Conservation (phyloP, 2,888 invertebrate species). For the Lordiphosa fenestrarum region DNA sequence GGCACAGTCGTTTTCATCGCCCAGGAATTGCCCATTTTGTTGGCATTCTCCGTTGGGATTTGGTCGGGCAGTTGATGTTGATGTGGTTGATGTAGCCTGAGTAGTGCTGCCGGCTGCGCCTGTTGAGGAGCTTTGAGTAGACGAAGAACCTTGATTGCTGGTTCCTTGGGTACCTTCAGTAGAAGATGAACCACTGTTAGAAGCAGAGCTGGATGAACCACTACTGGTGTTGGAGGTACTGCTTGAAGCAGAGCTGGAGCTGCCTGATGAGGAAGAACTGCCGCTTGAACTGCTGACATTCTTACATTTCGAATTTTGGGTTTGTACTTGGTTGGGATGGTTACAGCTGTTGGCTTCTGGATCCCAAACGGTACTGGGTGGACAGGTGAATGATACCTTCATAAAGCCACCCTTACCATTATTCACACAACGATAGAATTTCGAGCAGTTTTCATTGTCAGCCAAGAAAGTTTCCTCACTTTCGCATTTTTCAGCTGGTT, state of each 20-base stretch:
- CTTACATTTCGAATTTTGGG: constrained; percentile 64
- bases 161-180: too few relatives aligned
- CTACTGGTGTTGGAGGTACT: constrained; percentile 21
- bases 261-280: constrained; percentile 28
- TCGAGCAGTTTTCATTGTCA: constrained; percentile 81
- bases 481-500: constrained; percentile 73
- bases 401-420: constrained; percentile 80
- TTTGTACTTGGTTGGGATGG: constrained; percentile 68
- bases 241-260: constrained; percentile 12
- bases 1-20: constrained; percentile 81
- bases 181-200: constrained; percentile 18
- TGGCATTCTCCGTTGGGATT: constrained; percentile 61
- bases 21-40: constrained; percentile 77
- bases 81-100: constrained; percentile 28
- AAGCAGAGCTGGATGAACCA: constrained; percentile 28
- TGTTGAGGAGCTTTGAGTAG: constrained; percentile 26
- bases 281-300: constrained; percentile 27
- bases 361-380: constrained; percentile 83
- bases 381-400: constrained; percentile 82
- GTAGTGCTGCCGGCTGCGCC: constrained; percentile 3
- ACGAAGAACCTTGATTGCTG: constrained; percentile 28
- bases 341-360: constrained; percentile 82
- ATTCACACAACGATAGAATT: constrained; percentile 83
- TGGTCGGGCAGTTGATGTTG: constrained; percentile 35
- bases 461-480: constrained; percentile 79